Evolutionary conservation across 53 echinoderm and acorn worm genomes (phyloP).

Genomic region (Temnopleurus reevesii): DNA sequence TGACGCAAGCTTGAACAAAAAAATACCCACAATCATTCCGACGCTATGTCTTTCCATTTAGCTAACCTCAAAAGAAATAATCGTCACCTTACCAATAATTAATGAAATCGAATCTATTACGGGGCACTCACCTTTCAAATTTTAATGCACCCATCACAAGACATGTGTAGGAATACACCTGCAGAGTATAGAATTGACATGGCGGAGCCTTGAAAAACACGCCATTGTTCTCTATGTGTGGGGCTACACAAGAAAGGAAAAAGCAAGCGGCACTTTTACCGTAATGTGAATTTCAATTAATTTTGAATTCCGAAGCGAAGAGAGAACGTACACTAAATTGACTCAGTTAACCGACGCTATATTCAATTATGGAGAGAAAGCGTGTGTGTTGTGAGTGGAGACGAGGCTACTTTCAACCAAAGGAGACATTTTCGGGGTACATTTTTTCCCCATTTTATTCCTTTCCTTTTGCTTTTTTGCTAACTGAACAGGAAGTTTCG

Average conservation of each 20-base stretch:
- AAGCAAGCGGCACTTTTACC: constrained; percentile 43
- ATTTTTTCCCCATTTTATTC: too few species aligned
- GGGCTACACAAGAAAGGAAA: background rate
- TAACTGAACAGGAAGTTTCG: constrained; percentile 2
- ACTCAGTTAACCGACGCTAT: constrained; percentile 53
- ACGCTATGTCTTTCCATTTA: background rate
- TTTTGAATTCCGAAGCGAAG: constrained; percentile 44
- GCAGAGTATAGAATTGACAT: background rate
- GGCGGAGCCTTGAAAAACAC: background rate
- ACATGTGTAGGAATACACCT: background rate
- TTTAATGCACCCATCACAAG: constrained; percentile 1
- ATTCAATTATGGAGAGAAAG: constrained; percentile 48
- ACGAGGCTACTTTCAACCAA: background rate
- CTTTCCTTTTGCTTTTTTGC: background rate
- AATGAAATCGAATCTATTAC: background rate
- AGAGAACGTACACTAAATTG: constrained; percentile 38
- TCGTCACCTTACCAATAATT: background rate
- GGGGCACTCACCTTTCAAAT: constrained; percentile 33
- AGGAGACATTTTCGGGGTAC: constrained; percentile 24
- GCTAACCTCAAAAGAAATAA: background rate
- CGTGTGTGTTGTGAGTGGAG: background rate
- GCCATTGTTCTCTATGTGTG: background rate
- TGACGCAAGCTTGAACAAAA: background rate
- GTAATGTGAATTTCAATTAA: constrained; percentile 56
- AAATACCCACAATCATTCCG: background rate